Evolutionary conservation across 2,888 invertebrate species (phyloP).

Genomic region (Dynastes tityus): DNA sequence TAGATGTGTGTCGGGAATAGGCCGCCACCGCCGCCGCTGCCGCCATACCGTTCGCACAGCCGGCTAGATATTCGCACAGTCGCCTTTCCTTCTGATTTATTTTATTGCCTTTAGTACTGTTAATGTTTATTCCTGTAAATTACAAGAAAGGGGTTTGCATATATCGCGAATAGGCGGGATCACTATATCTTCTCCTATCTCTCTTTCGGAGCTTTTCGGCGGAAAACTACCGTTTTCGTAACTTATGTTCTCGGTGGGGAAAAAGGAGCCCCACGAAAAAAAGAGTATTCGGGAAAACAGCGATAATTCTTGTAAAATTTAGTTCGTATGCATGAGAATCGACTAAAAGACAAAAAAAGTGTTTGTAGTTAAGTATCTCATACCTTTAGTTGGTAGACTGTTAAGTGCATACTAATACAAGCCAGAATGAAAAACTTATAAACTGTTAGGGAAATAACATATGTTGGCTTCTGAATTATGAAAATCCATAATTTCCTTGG

Average conservation of each 20-base stretch:
- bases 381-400: no score
- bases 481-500: no score
- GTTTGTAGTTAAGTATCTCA: no score
- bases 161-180: conserved; percentile 58
- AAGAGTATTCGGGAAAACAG: not conserved
- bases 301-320: conserved; percentile 23
- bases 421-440: no score
- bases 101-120: conserved; percentile 75
- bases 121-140: conserved; percentile 75
- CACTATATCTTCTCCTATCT: conserved; percentile 40
- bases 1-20: conserved; percentile 58
- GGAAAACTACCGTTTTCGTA: not conserved
- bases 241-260: conserved; percentile 11
- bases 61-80: conserved; percentile 55
- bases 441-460: no score
- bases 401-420: no score
- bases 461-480: no score
- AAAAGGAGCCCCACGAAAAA: not conserved
- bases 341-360: no score
- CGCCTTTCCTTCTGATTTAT: conserved; percentile 71
- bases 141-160: conserved; percentile 74
- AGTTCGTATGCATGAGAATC: not conserved
- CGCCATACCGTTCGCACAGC: conserved; percentile 57
- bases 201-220: conserved; percentile 20
- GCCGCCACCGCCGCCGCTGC: not conserved